phyloP scores from a whole-genome alignment of 2,797 vertebrate species.

The Hyperoplus immaculatus region DNA sequence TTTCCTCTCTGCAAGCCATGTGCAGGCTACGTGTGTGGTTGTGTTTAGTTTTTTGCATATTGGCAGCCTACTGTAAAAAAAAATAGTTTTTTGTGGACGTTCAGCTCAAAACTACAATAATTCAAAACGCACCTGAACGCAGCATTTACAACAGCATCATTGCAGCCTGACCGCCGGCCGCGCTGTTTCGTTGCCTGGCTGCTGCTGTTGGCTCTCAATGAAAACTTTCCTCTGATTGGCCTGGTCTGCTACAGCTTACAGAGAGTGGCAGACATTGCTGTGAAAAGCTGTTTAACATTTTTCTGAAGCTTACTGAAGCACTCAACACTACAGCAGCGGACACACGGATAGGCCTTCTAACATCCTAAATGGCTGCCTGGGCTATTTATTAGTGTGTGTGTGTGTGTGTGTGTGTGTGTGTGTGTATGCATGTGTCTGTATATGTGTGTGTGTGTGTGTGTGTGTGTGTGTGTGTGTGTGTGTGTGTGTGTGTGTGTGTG shows the following conservation, averaged over 20 bases:
- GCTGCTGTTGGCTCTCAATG: constrained; percentile 41
- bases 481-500: too few relatives aligned
- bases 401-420: too few relatives aligned
- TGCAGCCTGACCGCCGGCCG: constrained; percentile 45
- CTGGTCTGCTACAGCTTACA: constrained; percentile 22
- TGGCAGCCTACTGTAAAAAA: too few relatives aligned
- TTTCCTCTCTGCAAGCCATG: rapidly evolving
- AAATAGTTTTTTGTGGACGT: not conserved
- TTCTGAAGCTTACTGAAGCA: constrained; percentile 2
- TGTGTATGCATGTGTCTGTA: too few relatives aligned
- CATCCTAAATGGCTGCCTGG: too few relatives aligned
- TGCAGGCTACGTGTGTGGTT: not conserved
- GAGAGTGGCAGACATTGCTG: constrained; percentile 48
- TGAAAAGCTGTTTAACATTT: constrained; percentile 22
- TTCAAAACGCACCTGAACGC: constrained; percentile 31
- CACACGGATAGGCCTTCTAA: not conserved
- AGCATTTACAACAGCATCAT: constrained; percentile 51
- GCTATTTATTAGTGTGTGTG: too few relatives aligned
- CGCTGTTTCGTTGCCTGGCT: constrained; percentile 59
- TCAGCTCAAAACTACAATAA: rapidly evolving
- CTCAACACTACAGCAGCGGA: not conserved
- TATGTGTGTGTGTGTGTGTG: too few relatives aligned
- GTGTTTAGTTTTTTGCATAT: not conserved
- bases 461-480: too few relatives aligned
- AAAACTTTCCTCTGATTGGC: constrained; percentile 63